Evolutionary conservation across 2,797 vertebrate species (phyloP), one percentile per base, ranked within the genome.

Genomic region (Spinus pinus): DNA sequence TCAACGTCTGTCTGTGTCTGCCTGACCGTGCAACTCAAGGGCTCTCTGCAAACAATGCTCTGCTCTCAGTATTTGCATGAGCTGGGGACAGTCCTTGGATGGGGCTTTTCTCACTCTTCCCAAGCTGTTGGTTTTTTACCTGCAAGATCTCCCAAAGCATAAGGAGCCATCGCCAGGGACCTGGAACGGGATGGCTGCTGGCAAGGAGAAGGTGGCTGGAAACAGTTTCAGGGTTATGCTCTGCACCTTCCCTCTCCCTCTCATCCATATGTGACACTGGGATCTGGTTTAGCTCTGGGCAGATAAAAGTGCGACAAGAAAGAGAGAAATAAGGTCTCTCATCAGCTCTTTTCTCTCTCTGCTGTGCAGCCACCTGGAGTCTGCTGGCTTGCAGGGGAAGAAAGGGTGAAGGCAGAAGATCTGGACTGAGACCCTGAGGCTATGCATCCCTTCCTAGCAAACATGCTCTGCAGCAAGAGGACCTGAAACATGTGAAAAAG

Each of bases 1-100:
- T 56, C 89, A 94, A 35, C 42, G 88, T 96, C 95, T 97, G 92
- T 91, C 92, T 87, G 75, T 92, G 86, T 94, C 95, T 91, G 92
- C 92, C 87, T 88, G 88, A 83, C 81, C 22, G 0, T 56, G 72
- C 54, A 69, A 47, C 81, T 62, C 53, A 18, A 65, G 62, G 90
- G 61, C 72, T 85, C 53, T 77, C 86, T 86, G 84, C 69, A 95
- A 81, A 92, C 0, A 0, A 39, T 54, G 35, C 72, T 91, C 53
- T 9, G 11, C 33, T 79, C 23, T 89, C 50, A 61, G 24, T 2
- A 24, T 69, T 83, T 74, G 53, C 25, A 21, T 1, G 1, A 83
- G n/a, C 10, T 61, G 39, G 9, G n/a, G 35, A 72, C 33, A 62
- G 42, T 25, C 23, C 35, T n/a, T 3, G 2, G 11, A 3, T 83